phyloP scores from a whole-genome alignment of 1,140 invertebrate genomes.

The Drosophila busckii region DNA sequence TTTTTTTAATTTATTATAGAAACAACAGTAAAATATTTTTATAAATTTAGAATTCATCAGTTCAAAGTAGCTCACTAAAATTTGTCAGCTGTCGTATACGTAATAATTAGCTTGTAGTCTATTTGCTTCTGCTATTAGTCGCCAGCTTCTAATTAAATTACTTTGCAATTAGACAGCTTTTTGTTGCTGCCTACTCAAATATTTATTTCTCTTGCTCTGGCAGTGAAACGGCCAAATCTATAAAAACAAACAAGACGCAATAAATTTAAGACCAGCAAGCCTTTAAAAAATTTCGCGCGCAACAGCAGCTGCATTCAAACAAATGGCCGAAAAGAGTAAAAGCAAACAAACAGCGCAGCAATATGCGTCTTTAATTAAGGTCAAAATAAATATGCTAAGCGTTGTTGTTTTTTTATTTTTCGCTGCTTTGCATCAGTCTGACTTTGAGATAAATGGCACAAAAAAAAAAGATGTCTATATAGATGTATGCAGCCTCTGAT shows the following conservation, averaged over 20 bases:
- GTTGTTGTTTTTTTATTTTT: constrained; percentile 12
- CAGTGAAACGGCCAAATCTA: constrained; percentile 12
- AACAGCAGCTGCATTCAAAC: constrained; percentile 30
- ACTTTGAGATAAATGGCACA: constrained; percentile 60
- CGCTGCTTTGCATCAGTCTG: constrained; percentile 25
- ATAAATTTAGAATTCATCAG: no score
- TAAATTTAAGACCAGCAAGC: constrained; percentile 17
- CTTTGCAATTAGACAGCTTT: constrained; percentile 25
- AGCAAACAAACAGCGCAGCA: constrained; percentile 31
- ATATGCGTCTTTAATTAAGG: constrained; percentile 73
- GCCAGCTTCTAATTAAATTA: constrained; percentile 25
- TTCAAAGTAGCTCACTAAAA: no score
- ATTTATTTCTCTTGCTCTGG: constrained; percentile 36
- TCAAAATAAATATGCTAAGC: constrained; percentile 46
- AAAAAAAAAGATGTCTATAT: constrained; percentile 28
- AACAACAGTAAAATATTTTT: no score
- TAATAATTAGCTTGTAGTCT: no score
- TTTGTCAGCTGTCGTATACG: no score
- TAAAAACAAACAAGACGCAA: constrained; percentile 16
- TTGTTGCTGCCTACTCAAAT: constrained; percentile 35
- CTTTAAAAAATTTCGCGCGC: constrained; percentile 1
- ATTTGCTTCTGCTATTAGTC: not conserved
- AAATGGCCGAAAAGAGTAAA: constrained; percentile 1
- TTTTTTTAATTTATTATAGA: no score
- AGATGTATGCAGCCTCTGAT: not conserved